phyloP scores from a whole-genome alignment of 1,140 invertebrate genomes.

The Drosophila melanogaster region Release_6_plus_ISO1_MT NC_004354.4:13547001-13547500 shows the following conservation, averaged over 20 bases:
- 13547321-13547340: neutral
- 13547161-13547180: slow-evolving; percentile 19
- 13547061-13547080: neutral
- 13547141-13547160: slow-evolving; percentile 36
- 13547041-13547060: neutral
- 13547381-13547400: slow-evolving; percentile 56
- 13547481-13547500: slow-evolving; percentile 40
- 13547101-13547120: slow-evolving; percentile 7
- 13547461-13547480: slow-evolving; percentile 62
- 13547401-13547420: slow-evolving; percentile 40
- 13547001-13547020: slow-evolving; percentile 33
- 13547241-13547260: slow-evolving; percentile 54
- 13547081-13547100: slow-evolving; percentile 34
- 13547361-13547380: slow-evolving; percentile 74
- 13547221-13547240: neutral
- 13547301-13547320: slow-evolving; percentile 63
- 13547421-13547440: slow-evolving; percentile 25
- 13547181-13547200: slow-evolving; percentile 30
- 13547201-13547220: slow-evolving; percentile 21
- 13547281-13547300: slow-evolving; percentile 72
- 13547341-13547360: slow-evolving; percentile 51
- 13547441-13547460: slow-evolving; percentile 58
- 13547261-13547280: slow-evolving; percentile 81
- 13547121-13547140: slow-evolving; percentile 19
- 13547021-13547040: slow-evolving; percentile 1